Evolutionary conservation across 2,888 invertebrate genomes (phyloP), one percentile per base, ranked within the genome.

Genomic region (Diarsia brunnea): DNA sequence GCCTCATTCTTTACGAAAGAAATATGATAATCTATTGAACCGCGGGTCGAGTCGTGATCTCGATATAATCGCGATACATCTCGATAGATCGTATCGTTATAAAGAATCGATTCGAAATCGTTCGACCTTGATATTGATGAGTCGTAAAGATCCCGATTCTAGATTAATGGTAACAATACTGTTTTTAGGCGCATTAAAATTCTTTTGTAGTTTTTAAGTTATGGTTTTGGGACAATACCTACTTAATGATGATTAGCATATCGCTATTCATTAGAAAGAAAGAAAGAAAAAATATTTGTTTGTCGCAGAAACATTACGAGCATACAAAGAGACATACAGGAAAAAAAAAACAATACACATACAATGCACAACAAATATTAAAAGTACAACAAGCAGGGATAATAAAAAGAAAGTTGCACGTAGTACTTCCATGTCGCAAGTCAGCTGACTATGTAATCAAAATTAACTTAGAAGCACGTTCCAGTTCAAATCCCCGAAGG

Each of bases 1-100:
- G 71, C 76, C 78, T 81, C 84, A 86, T 87, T 87, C 87, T 88
- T 87, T 85, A 73, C 82, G 73, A 82, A 87, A 84, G 86, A 86
- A 87, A 88, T 89, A 89, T 91, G 89, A 87, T 92, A 91, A 93
- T 94, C 94, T 90, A 92, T 92, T 93, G 93, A 93, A 91, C 93
- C 80, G 67, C 80, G 81, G 94, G 94, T 94, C 94, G 90, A 89
- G 76, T 94, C 94, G 94, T 94, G 94, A 92, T 91, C 89, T 76
- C 84, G 84, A 89, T 88, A 88, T 78, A 87, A 91, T 91, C 90
- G 83, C 84, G 84, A 89, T 89, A 90, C 87, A 92, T 93, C 92
- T 92, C 88, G 85, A 82, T 88, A 87, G 93, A 92, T 94, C 82
- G 89, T 93, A 94, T 94, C 93, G 91, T 89, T 92, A 91, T 90